These are phyloP conservation scores for Limnephilus rhombicus DNA, from an alignment of 2,888 invertebrate genomes.

Conservation along the genomic window DNA sequence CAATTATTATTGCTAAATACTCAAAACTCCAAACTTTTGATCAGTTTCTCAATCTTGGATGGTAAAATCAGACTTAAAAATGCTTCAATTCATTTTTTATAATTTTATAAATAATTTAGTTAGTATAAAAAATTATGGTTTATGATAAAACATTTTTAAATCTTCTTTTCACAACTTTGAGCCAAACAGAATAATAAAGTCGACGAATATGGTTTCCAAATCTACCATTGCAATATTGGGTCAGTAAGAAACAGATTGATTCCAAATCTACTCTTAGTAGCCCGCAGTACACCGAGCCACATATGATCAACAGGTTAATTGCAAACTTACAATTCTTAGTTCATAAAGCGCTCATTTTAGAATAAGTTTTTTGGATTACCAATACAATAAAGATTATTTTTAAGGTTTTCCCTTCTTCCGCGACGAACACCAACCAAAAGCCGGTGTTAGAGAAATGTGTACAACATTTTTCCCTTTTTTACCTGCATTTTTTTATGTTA, in stretches of 20 bases:
- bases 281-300: not conserved
- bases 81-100: constrained; percentile 40
- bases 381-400: constrained; percentile 47
- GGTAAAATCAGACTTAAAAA: constrained; percentile 26
- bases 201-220: not conserved
- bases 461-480: constrained; percentile 51
- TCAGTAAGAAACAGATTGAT: not conserved
- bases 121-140: constrained; percentile 21
- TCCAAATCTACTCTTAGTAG: not conserved
- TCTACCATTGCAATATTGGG: not conserved
- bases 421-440: constrained; percentile 21
- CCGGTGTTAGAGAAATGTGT: constrained; percentile 10
- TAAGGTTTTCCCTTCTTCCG: constrained; percentile 53
- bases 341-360: constrained; percentile 52
- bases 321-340: not conserved
- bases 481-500: constrained; percentile 58
- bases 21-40: constrained; percentile 15
- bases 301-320: not conserved
- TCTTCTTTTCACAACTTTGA: not conserved
- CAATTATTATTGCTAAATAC: constrained; percentile 8
- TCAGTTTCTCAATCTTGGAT: not conserved
- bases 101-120: constrained; percentile 41
- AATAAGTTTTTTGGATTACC: constrained; percentile 59
- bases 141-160: not conserved
- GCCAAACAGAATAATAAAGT: not conserved